A percentile compares a stretch with the other conserved stretches of the same genome.
These are phyloP conservation scores for Trimorus sp. DNA, from an alignment of 2,888 invertebrate genomes.

Conservation along the genomic window DNA sequence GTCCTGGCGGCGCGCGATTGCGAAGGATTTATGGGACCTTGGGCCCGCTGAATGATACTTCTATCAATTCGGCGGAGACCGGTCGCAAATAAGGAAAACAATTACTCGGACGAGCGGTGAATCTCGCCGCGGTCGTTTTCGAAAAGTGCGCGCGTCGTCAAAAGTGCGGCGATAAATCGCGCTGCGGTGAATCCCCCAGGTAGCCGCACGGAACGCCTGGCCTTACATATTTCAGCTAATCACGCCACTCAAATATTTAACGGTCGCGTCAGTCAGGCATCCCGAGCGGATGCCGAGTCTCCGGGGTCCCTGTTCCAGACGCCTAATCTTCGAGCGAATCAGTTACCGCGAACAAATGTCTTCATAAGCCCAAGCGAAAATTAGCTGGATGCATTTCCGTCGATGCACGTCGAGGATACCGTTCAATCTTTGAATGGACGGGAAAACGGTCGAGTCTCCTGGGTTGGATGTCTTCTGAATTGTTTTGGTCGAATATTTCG, in stretches of 20 bases:
- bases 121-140: constrained; percentile 3
- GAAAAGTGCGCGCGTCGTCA: constrained; percentile 16
- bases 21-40: constrained; percentile 51
- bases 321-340: constrained; percentile 31
- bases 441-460: no score
- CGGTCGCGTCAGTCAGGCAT: constrained; percentile 32
- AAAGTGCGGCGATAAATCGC: constrained; percentile 3
- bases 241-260: constrained; percentile 38
- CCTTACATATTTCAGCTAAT: constrained; percentile 36
- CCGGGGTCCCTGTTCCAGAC: constrained; percentile 21
- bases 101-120: constrained; percentile 3
- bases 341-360: constrained; percentile 28
- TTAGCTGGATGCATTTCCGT: background rate
- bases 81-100: constrained; percentile 45
- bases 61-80: constrained; percentile 44
- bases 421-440: no score
- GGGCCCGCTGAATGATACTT: constrained; percentile 35
- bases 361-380: constrained; percentile 29
- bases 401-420: no score
- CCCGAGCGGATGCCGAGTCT: constrained; percentile 36
- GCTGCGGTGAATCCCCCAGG: constrained; percentile 20
- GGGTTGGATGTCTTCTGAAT: no score
- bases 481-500: no score
- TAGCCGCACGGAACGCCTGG: constrained; percentile 10
- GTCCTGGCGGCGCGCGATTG: constrained; percentile 32